Evolutionary conservation across 35 echinoderm and acorn worm species (phyloP).

Genomic region (Lytechinus pictus): DNA sequence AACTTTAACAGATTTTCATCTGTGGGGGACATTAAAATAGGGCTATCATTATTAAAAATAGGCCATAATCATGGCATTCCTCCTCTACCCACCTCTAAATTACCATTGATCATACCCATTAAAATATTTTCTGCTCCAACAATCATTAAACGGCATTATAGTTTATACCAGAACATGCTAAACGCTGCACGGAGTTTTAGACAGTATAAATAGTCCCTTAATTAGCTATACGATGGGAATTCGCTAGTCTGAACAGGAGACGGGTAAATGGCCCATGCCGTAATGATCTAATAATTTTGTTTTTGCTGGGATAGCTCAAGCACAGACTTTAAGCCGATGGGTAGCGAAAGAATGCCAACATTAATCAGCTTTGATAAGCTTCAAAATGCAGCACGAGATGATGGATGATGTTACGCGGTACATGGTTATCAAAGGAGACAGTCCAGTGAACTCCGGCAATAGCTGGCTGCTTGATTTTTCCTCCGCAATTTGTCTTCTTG

Average conservation of each 20-base stretch:
- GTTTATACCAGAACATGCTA: not conserved
- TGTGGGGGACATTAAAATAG: no score
- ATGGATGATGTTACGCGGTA: not conserved
- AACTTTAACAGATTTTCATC: no score
- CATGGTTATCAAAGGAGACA: not conserved
- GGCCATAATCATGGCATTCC: not conserved
- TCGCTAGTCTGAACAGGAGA: no score
- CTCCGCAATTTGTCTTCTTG: not conserved
- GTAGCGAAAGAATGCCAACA: conserved; percentile 15
- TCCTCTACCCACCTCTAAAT: not conserved
- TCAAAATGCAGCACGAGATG: not conserved
- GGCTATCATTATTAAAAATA: no score
- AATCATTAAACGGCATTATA: not conserved
- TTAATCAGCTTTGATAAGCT: not conserved
- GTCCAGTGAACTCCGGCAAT: not conserved
- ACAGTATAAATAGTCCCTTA: not conserved
- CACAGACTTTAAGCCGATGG: not conserved
- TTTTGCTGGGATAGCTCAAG: not conserved
- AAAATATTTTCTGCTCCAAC: not conserved
- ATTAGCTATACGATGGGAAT: no score
- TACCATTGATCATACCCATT: not conserved
- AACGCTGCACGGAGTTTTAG: not conserved
- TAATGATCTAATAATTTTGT: conserved; percentile 14
- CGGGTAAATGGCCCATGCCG: not conserved
- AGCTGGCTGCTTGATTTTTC: not conserved